Percentiles rank a stretch among this genome's conserved stretches.
Conservation (phyloP, 2,113 vertebrate species). For the Illadopsis cleaveri region DNA sequence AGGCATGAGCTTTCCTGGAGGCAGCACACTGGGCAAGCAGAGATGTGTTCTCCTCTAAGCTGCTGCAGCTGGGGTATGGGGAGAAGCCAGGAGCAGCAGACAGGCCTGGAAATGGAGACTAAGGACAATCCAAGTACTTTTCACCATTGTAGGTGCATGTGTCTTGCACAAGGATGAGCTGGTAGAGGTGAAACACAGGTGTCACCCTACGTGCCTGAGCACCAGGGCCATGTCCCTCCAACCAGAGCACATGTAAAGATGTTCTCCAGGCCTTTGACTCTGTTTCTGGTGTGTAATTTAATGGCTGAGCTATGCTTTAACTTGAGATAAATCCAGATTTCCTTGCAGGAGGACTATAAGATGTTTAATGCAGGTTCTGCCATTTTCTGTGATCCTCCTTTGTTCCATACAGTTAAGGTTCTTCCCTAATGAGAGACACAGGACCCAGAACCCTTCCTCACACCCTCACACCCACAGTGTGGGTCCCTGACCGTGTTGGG, state of each 20-base stretch:
- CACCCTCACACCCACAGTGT: background rate
- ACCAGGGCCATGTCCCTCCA: background rate
- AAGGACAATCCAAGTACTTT: background rate
- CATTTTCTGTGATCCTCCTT: background rate
- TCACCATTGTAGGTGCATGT: background rate
- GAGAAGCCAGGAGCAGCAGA: background rate
- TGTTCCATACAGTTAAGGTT: background rate
- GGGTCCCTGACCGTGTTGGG: background rate
- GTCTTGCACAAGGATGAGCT: background rate
- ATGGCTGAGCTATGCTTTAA: background rate
- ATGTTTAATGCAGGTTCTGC: background rate
- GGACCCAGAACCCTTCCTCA: background rate
- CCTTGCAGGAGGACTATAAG: background rate
- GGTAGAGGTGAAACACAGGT: background rate
- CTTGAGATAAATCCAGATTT: background rate
- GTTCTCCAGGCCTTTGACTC: background rate
- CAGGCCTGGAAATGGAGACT: background rate
- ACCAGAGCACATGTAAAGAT: background rate
- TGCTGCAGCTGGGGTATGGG: background rate
- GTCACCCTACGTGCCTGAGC: background rate
- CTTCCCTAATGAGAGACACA: background rate
- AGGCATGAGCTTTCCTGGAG: background rate
- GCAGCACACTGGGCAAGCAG: background rate
- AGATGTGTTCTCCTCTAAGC: background rate
- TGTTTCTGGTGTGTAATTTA: background rate